phyloP scores from a whole-genome alignment of 2,113 vertebrate genomes.

The Pheucticus melanocephalus region DNA sequence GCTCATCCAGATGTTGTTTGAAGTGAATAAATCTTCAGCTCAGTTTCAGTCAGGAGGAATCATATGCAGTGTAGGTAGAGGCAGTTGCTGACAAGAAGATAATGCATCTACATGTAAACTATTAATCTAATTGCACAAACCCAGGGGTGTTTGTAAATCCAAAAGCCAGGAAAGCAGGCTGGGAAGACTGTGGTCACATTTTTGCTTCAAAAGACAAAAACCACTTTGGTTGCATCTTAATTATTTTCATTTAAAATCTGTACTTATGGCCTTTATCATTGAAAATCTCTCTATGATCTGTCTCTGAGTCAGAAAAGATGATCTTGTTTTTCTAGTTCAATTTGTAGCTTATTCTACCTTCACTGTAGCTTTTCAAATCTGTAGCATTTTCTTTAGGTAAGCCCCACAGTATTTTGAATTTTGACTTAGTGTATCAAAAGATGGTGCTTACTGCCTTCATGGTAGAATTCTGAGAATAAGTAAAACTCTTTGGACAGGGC shows the following conservation, averaged over 20 bases:
- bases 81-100: neutral
- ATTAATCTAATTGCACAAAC: neutral
- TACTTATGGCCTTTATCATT: neutral
- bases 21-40: neutral
- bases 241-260: neutral
- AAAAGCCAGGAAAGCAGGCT: neutral
- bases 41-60: neutral
- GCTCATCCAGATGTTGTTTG: neutral
- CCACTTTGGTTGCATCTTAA: rapidly evolving
- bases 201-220: neutral
- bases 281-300: neutral
- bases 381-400: neutral
- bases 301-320: neutral
- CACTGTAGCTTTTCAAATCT: neutral
- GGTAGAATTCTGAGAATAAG: neutral
- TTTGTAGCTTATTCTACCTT: neutral
- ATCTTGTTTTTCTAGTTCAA: neutral
- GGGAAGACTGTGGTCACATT: neutral
- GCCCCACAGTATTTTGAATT: neutral
- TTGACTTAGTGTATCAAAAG: neutral
- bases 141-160: neutral
- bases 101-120: neutral
- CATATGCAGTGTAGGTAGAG: neutral
- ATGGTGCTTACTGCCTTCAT: neutral
- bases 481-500: neutral